These are phyloP conservation scores for Salmo trutta DNA, from an alignment of 2,797 vertebrate species.

Conservation along the genomic window DNA sequence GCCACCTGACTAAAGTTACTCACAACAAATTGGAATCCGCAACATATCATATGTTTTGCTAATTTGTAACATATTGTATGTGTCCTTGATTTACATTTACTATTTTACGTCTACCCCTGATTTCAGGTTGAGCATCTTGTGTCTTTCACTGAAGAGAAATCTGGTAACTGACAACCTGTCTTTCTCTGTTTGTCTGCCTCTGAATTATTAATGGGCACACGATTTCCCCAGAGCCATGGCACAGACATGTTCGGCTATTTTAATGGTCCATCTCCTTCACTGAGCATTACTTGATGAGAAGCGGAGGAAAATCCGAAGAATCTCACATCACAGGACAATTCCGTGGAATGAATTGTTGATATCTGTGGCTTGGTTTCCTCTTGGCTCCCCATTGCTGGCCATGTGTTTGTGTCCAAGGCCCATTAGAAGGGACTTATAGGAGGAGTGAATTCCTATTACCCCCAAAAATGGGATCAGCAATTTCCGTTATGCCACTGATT, in stretches of 20 bases:
- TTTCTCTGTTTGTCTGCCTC: slow-evolving; percentile 59
- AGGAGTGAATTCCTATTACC: slow-evolving; percentile 49
- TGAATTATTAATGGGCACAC: slow-evolving; percentile 74
- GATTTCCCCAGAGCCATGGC: slow-evolving; percentile 52
- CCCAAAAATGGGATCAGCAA: slow-evolving; percentile 36
- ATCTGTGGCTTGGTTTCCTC: slow-evolving; percentile 3
- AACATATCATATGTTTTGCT: too few species aligned
- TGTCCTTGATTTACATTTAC: too few species aligned
- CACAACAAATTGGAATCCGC: too few species aligned
- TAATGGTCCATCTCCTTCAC: slow-evolving; percentile 49
- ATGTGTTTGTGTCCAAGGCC: slow-evolving; percentile 1
- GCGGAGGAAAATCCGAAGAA: slow-evolving; percentile 16
- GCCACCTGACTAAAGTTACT: too few species aligned
- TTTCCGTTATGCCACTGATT: slow-evolving; percentile 51
- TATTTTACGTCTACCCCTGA: too few species aligned
- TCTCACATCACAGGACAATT: slow-evolving; percentile 32
- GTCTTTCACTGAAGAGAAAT: slow-evolving; percentile 55
- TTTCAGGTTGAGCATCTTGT: slow-evolving; percentile 20
- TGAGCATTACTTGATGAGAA: slow-evolving; percentile 31
- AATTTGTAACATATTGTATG: too few species aligned
- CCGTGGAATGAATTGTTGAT: slow-evolving; percentile 22
- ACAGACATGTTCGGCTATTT: slow-evolving; percentile 56
- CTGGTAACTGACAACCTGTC: slow-evolving; percentile 72
- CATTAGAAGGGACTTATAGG: slow-evolving; percentile 41
- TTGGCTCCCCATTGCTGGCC: slow-evolving; percentile 4